Percentiles rank a stretch among this genome's conserved stretches.
Evolutionary conservation across 2,888 invertebrate species (phyloP).

Genomic region (Erebia epiphron): DNA sequence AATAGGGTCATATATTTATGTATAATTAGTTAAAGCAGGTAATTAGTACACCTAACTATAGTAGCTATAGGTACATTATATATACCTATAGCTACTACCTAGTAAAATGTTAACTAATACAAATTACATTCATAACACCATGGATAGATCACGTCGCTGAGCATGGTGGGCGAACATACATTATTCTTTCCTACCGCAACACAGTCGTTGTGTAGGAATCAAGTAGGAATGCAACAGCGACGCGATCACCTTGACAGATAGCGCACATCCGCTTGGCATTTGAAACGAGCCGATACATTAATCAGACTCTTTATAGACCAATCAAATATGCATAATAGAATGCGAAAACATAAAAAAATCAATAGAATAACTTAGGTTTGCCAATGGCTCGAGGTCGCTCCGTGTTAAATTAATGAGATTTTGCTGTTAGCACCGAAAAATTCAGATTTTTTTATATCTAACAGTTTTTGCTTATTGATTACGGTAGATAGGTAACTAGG

Average conservation of each 20-base stretch:
- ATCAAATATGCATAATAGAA: conserved; percentile 38
- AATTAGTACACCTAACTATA: too few relatives aligned
- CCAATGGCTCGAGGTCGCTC: conserved; percentile 20
- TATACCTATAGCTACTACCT: too few relatives aligned
- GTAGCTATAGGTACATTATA: too few relatives aligned
- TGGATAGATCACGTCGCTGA: background rate
- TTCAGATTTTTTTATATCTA: background rate
- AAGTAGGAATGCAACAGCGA: conserved; percentile 38
- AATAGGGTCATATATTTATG: too few relatives aligned
- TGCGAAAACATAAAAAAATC: conserved; percentile 27
- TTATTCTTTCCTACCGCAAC: conserved; percentile 27
- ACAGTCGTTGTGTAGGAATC: conserved; percentile 2
- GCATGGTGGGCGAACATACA: conserved; percentile 14
- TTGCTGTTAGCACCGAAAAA: conserved; percentile 6
- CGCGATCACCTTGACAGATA: conserved; percentile 42
- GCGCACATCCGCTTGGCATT: conserved; percentile 40
- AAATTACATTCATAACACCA: too few relatives aligned
- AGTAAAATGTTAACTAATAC: too few relatives aligned
- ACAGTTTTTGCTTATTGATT: background rate
- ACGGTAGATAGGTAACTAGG: too few relatives aligned
- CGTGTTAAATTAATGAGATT: background rate
- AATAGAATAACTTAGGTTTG: conserved; percentile 26
- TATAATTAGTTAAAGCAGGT: too few relatives aligned
- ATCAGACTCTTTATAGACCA: conserved; percentile 35
- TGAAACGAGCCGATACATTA: conserved; percentile 33